phyloP scores from a whole-genome alignment of 2,888 invertebrate species.

The Stenodera caucasica region DNA sequence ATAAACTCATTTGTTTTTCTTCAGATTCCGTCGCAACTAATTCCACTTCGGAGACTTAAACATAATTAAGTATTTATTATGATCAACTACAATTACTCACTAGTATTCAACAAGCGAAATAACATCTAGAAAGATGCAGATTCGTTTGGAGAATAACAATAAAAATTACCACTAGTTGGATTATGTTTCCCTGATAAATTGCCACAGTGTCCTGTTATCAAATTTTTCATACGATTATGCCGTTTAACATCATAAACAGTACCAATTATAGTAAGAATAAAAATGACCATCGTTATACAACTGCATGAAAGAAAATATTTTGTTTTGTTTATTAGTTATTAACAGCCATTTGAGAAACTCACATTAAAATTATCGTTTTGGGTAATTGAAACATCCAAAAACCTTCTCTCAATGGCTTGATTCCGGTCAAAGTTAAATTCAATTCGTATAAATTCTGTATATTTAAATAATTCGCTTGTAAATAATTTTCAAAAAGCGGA shows the following conservation, averaged over 20 bases:
- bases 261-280: constrained; percentile 43
- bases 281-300: constrained; percentile 24
- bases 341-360: constrained; percentile 31
- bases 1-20: constrained; percentile 22
- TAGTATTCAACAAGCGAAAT: too few relatives aligned
- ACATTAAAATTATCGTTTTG: constrained; percentile 50
- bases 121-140: too few relatives aligned
- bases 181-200: constrained; percentile 16
- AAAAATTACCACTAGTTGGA: constrained; percentile 10
- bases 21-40: constrained; percentile 25
- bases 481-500: constrained; percentile 45
- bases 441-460: constrained; percentile 50
- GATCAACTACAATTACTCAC: too few relatives aligned
- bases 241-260: constrained; percentile 30
- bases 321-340: background rate
- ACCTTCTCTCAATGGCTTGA: constrained; percentile 47
- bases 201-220: constrained; percentile 24
- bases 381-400: constrained; percentile 46
- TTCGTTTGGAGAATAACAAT: too few relatives aligned
- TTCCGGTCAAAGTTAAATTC: constrained; percentile 47
- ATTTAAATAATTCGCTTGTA: constrained; percentile 45
- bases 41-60: constrained; percentile 32
- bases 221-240: constrained; percentile 33
- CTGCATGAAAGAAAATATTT: constrained; percentile 33
- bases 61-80: background rate